Evolutionary conservation across 2,888 invertebrate species (phyloP), one percentile per base, ranked within the genome.

Genomic region (Glaucopsyche alexis): DNA sequence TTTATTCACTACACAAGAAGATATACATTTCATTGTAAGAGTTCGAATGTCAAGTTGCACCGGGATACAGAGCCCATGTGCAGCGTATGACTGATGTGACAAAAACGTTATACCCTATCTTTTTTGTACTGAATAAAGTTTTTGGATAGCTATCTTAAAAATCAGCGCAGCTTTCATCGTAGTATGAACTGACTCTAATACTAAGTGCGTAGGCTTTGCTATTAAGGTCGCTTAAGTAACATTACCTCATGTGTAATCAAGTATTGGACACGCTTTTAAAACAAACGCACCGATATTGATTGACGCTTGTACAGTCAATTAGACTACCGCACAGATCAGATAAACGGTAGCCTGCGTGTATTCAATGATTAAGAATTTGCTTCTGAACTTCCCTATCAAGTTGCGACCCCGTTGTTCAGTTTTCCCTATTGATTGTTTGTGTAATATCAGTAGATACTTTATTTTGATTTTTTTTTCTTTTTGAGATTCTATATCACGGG

Each of bases 401-500:
- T 66, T 72, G 72, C 70, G 74, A 75, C 73, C 74, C 71, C 75
- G 76, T 72, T 73, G 69, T 76, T 73, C 42, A 42, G 73, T 73
- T 40, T 77, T 77, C 73, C 73, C 71, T 76, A 73, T 78, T 78
- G 78, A 42, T 42, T 42, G 29, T 14, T 66, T 14, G 38, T 49
- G 65, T 49, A 71, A 50, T 72, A 66, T 60, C 69, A 19, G 52
- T 66, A n/a, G n/a, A n/a, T n/a, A 82, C 86, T 89, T 89, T 88
- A 90, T 87, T 88, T 89, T 88, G 82, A 83, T 83, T 89, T 90
- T 91, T 84, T 90, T 91, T 89, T 49, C 86, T 91, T 90, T 90
- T 91, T 88, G 92, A 92, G 92, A 92, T 92, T 91, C 90, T 91
- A 91, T 91, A 91, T 92, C 90, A 91, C 92, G 88, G 92, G 92